Evolutionary conservation across 2,113 vertebrate genomes (phyloP).

Genomic region (Siniperca knerii): DNA sequence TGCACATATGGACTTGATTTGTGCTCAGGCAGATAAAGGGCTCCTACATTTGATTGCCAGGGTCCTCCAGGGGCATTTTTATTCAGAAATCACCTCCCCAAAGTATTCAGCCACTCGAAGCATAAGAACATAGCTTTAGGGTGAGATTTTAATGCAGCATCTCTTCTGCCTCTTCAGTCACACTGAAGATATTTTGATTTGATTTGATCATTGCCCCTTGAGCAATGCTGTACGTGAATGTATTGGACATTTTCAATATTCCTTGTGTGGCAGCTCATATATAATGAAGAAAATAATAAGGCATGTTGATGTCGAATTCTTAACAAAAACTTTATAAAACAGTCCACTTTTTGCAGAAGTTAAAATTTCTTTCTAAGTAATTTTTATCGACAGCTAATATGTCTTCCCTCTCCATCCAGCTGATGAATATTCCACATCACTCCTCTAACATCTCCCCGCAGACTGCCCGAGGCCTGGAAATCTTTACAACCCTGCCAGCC

Average conservation of each 20-base stretch:
- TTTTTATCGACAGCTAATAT: background rate
- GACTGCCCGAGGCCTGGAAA: conserved; percentile 17
- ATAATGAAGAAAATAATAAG: background rate
- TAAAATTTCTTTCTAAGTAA: background rate
- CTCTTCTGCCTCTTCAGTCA: background rate
- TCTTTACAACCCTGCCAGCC: conserved; percentile 1
- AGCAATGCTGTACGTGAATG: background rate
- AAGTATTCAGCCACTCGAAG: background rate
- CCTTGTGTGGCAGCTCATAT: background rate
- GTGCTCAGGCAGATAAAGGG: conserved; percentile 36
- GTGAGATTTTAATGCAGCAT: background rate
- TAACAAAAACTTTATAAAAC: background rate
- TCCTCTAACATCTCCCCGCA: conserved; percentile 6
- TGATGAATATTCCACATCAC: conserved; percentile 45
- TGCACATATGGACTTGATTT: conserved; percentile 41
- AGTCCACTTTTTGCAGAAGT: background rate
- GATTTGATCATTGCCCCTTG: background rate
- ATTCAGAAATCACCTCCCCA: conserved; percentile 38
- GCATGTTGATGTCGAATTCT: background rate
- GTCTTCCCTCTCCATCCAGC: background rate
- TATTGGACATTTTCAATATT: background rate
- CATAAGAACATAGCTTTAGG: conserved; percentile 11
- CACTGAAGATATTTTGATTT: conserved; percentile 2
- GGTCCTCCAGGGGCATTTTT: background rate
- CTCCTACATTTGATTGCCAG: conserved; percentile 16